Evolutionary conservation across 1,140 invertebrate genomes (phyloP), one percentile per base, ranked within the genome.

Genomic region (Papilio machaon): DNA sequence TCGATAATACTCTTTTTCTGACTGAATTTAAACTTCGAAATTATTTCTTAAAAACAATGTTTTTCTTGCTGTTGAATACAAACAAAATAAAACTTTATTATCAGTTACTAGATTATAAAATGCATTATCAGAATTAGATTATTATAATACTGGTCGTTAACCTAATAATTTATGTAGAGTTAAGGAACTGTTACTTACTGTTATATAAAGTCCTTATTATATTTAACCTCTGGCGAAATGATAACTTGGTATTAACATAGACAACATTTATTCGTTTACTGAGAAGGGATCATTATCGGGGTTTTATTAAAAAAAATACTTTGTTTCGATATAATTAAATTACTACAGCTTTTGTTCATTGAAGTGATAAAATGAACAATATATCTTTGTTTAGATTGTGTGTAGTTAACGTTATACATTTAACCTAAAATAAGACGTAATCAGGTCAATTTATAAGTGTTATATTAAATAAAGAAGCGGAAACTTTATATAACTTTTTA

Each of bases 231-330:
- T 11, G 11, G 5, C 6, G 3, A 35, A 35, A 38, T 38, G 64
- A 70, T 70, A 70, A 70, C 64, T 30, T 9, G 2, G 3, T 5
- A 35, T 11, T 17, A 54, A 54, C 23, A 70, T 15, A 70, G 30
- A 70, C 13, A 38, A 8, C 7, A 23, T 70, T 4, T 70, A 23
- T 70, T 70, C 30, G 64, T 70, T 70, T 70, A 35, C 30, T 38
- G 35, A 38, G 64, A 70, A 64, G 10, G 23, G 4, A 35, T 15
- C 30, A 38, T 70, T 70, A 8, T 70, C 11, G 2, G 11, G 13
- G 30, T 70, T 70, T 70, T 30, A 67, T 67, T 23, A 60, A 60
- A 1, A 64, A 64, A 70, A 70, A 70, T 54, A 38, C 64, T 70
- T 70, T 70, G 64, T 70, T 70, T 15, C 13, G 13, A 35, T 17